Evolutionary conservation across 1,140 invertebrate species (phyloP), one percentile per base, ranked within the genome.

Genomic region (Meteorus sp.): DNA sequence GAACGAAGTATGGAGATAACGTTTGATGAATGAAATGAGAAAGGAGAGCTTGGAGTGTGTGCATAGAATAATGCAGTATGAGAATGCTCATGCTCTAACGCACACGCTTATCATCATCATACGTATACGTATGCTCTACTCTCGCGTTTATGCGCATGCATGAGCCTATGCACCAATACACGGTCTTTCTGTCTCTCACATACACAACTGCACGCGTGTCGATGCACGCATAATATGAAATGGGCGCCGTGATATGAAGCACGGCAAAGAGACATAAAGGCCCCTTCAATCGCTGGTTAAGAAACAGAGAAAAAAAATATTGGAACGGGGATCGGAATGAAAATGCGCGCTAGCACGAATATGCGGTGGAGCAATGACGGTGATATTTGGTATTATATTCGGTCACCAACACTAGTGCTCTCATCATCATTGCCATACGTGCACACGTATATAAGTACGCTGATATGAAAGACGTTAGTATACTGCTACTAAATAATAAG

Each of bases 261-360:
- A 15, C n/a, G 43, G n/a, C n/a, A n/a, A n/a, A n/a, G 20, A n/a
- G 13, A 7, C 25, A 45, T 45, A 45, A 45, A 45, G 22, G 43
- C 43, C 43, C 25, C 43, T 45, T 45, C 43, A 23, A 45, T 45
- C 43, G 43, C 19, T 23, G 1, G n/a, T 8, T 8, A 45, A 45
- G 6, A 41, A 41, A 43, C 19, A 43, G 17, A 37, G n/a, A 13
- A 39, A 39, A 37, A 39, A 39, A 39, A 39, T n/a, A 39, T n/a
- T n/a, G n/a, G 35, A 39, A 39, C 17, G 43, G 19, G 11, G 25
- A 45, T 45, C 43, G 43, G 25, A 23, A 45, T 45, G 43, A 45
- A 23, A 45, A 45, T 45, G 43, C 39, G 19, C 43, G 19, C 43
- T 23, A 20, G 20, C 43, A 11, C 20, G 43, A 19, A 45, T 45